Evolutionary conservation across 2,113 vertebrate genomes (phyloP).

Genomic region (Neotoma lepida): DNA sequence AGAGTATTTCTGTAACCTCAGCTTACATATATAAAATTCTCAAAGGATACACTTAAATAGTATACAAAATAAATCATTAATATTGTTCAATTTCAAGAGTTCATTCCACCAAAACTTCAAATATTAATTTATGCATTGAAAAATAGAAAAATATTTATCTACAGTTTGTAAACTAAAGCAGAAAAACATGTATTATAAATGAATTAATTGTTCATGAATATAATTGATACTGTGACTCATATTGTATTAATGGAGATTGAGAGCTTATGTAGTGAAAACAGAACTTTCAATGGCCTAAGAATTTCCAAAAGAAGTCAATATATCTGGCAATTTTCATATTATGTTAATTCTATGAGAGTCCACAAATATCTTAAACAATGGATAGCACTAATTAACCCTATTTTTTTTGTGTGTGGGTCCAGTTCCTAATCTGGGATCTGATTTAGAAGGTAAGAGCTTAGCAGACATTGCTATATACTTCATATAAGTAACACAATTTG

Average conservation of each 20-base stretch:
- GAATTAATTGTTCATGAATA: not conserved
- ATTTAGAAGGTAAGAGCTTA: not conserved
- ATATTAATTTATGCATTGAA: not conserved
- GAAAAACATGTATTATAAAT: not conserved
- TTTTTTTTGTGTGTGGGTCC: not conserved
- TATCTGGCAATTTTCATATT: conserved; percentile 17
- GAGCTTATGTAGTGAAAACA: not conserved
- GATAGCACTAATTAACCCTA: not conserved
- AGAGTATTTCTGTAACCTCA: not conserved
- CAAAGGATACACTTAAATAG: not conserved
- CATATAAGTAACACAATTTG: not conserved
- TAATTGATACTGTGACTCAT: not conserved
- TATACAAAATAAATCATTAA: not conserved
- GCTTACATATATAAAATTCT: not conserved
- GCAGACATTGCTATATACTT: not conserved
- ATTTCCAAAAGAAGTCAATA: not conserved
- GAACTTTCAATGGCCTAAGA: not conserved
- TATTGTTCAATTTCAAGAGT: not conserved
- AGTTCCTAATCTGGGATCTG: not conserved
- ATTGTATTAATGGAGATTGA: not conserved
- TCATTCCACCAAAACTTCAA: not conserved
- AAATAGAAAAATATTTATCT: not conserved
- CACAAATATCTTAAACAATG: not conserved
- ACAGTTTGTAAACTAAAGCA: not conserved
- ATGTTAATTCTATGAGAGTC: not conserved